Evolutionary conservation across 2,888 invertebrate species (phyloP).

Genomic region (Craniophora ligustri): DNA sequence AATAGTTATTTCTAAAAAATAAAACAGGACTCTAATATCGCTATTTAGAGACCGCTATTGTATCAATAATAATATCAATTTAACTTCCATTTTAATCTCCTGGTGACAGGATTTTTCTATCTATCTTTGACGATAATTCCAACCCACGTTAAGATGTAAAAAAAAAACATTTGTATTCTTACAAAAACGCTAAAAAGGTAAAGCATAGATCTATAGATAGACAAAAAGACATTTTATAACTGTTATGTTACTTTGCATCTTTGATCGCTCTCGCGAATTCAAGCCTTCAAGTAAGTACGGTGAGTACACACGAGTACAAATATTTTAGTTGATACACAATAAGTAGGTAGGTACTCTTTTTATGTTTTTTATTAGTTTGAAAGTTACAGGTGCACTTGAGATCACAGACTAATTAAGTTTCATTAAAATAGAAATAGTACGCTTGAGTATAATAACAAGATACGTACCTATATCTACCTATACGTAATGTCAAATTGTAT

Average conservation of each 20-base stretch:
- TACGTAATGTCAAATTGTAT: no score
- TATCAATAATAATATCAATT: no score
- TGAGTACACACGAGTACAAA: constrained; percentile 3
- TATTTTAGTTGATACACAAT: constrained; percentile 23
- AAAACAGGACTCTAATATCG: no score
- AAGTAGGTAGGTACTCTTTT: constrained; percentile 1
- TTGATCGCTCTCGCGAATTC: constrained; percentile 23
- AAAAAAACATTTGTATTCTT: constrained; percentile 34
- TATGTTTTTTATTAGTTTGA: constrained; percentile 13
- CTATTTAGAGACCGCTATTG: no score
- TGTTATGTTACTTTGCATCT: constrained; percentile 39
- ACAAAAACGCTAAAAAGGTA: constrained; percentile 14
- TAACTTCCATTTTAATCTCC: no score
- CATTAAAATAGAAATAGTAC: constrained; percentile 1
- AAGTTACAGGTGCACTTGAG: constrained; percentile 3
- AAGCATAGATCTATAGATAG: constrained; percentile 10
- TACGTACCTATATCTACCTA: no score
- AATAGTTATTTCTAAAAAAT: no score
- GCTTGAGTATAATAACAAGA: no score
- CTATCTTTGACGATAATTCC: no score
- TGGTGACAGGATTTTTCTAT: no score
- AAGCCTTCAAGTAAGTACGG: constrained; percentile 32
- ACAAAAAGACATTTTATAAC: constrained; percentile 24
- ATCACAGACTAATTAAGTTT: constrained; percentile 10
- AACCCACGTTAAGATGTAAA: no score